phyloP scores from a whole-genome alignment of 2,888 invertebrate species.

The Philereme transversata region DNA sequence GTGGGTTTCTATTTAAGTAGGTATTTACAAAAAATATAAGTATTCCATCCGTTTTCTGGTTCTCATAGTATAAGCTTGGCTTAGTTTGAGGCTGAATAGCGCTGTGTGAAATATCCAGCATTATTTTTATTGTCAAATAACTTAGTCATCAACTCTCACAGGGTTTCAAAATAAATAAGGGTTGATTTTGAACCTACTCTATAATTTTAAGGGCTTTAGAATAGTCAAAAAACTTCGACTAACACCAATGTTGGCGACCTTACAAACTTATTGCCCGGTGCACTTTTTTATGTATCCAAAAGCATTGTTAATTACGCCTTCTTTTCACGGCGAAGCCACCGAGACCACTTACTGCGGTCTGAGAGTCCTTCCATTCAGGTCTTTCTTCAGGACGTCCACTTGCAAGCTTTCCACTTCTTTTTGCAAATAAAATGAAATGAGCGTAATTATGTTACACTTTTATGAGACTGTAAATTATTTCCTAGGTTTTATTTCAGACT shows the following conservation, averaged over 20 bases:
- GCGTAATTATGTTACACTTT: constrained; percentile 8
- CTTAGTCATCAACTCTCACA: too few species aligned
- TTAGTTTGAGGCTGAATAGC: too few species aligned
- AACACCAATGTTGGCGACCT: neutral
- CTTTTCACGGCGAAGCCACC: constrained; percentile 6
- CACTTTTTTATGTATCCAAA: neutral
- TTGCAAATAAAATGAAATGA: constrained; percentile 4
- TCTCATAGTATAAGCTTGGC: too few species aligned
- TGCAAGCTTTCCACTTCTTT: constrained; percentile 9
- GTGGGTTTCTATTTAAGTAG: too few species aligned
- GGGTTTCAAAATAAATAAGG: too few species aligned
- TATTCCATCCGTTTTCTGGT: too few species aligned
- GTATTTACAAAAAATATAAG: too few species aligned
- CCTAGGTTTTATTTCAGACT: neutral
- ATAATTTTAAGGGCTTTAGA: too few species aligned
- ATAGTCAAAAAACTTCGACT: too few species aligned
- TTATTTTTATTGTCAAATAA: too few species aligned
- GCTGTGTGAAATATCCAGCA: too few species aligned
- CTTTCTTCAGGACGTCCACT: constrained; percentile 14
- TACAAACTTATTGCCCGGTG: neutral
- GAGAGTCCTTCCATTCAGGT: constrained; percentile 18
- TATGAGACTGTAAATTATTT: neutral
- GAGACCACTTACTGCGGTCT: constrained; percentile 18
- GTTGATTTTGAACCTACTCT: too few species aligned
- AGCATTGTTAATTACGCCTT: constrained; percentile 22